Evolutionary conservation across 2,888 invertebrate genomes (phyloP).

Genomic region (Platycnemis pennipes): DNA sequence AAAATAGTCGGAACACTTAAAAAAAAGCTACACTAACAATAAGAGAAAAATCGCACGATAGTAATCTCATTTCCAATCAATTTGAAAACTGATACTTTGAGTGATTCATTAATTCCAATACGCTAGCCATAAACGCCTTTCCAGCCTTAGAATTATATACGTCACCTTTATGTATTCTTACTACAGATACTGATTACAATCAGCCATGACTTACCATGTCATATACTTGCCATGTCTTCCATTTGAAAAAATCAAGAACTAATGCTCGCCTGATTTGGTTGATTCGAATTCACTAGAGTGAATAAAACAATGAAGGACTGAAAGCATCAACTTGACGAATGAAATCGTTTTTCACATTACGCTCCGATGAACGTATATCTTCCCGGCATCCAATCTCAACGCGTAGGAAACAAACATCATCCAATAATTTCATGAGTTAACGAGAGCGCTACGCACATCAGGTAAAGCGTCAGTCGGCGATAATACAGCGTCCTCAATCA

Average conservation of each 20-base stretch:
- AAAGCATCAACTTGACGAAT: neutral
- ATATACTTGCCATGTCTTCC: neutral
- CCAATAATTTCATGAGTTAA: neutral
- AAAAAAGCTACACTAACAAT: too few species aligned
- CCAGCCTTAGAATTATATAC: too few species aligned
- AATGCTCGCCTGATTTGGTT: too few species aligned
- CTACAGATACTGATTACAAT: too few species aligned
- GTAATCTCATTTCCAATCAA: too few species aligned
- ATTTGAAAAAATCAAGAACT: neutral
- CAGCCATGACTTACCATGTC: too few species aligned
- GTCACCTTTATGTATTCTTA: too few species aligned
- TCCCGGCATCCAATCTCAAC: neutral
- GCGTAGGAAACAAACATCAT: neutral
- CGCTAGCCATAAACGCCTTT: too few species aligned
- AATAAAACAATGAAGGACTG: neutral
- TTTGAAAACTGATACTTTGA: too few species aligned
- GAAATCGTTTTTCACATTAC: neutral
- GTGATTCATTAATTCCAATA: too few species aligned
- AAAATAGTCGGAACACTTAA: too few species aligned
- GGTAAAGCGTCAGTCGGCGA: neutral
- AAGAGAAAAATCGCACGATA: too few species aligned
- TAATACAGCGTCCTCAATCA: neutral
- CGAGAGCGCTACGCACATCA: neutral
- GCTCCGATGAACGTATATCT: neutral
- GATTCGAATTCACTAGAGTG: neutral